Evolutionary conservation across 2,113 vertebrate genomes (phyloP), one percentile per base, ranked within the genome.

Genomic region (Dolichallabes microphthalmus): DNA sequence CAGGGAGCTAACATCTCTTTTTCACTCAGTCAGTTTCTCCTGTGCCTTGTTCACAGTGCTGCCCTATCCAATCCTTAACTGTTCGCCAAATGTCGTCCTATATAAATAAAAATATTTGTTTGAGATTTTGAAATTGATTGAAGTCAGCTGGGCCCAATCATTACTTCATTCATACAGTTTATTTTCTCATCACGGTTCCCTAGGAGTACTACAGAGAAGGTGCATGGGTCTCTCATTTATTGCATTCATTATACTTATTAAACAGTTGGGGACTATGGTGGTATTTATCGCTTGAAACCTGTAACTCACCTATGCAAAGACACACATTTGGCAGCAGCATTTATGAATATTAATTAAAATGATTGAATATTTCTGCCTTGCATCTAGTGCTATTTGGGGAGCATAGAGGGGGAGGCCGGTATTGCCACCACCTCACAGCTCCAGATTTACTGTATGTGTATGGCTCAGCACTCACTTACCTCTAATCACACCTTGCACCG

Each of bases 181-280:
- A 27, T 32, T 57, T 77, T 57, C 45, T 14, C 8, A 53, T 75
- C 13, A n/a, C 4, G 53, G 3, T 50, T 74, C 39, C 35, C 39
- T 50, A 11, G 20, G 20, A 4, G 4, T 73, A 50, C 0, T 12
- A 25, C 3, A 19, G 5, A 74, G 3, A 74, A 25, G 5, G 39
- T 71, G 35, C 20, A 45, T 52, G 25, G 45, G 73, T n/a, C 0
- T 2, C 5, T 25, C 68, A 71, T 45, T 22, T 35, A 45, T 12
- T n/a, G 6, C 22, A 25, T 45, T 17, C 15, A 69, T 69, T 35
- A 35, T 7, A 0, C 20, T 10, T 71, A 45, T 39, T 94, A 94
- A 93, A 91, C 92, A 93, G 92, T 94, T 93, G 94, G 79, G 58
- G 93, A 92, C 92, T 88, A 91, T 93, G 93, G 93, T 92, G 92